phyloP scores from a whole-genome alignment of 2,797 vertebrate species.

The Pipistrellus kuhlii region DNA sequence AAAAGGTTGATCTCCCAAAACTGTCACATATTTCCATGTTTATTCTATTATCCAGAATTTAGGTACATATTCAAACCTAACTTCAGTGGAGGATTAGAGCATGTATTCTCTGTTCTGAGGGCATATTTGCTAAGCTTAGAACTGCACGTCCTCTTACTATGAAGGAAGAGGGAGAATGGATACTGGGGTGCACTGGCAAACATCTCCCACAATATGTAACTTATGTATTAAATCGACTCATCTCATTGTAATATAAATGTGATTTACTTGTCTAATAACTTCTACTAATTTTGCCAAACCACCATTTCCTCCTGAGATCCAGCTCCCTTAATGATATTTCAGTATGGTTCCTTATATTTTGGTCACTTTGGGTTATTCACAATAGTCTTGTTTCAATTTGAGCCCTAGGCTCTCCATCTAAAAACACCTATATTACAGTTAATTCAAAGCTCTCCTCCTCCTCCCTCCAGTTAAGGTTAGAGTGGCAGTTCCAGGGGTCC shows the following conservation, averaged over 20 bases:
- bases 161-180: neutral
- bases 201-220: neutral
- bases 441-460: neutral
- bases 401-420: neutral
- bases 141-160: neutral
- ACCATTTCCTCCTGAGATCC: neutral
- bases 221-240: neutral
- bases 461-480: neutral
- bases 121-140: neutral
- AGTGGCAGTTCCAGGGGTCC: neutral
- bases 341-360: neutral
- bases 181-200: neutral
- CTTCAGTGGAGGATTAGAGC: neutral
- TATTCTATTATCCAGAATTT: neutral
- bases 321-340: neutral
- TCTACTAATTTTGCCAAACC: neutral
- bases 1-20: neutral
- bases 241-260: neutral
- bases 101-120: neutral
- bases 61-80: neutral
- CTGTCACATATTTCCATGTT: neutral
- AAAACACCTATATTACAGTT: neutral
- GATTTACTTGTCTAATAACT: slow-evolving; percentile 10
- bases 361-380: neutral
- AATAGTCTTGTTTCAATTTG: neutral